A percentile compares a stretch with the other conserved stretches of the same genome.
phyloP scores from a whole-genome alignment of 2,888 invertebrate genomes.

The Polyommatus icarus region DNA sequence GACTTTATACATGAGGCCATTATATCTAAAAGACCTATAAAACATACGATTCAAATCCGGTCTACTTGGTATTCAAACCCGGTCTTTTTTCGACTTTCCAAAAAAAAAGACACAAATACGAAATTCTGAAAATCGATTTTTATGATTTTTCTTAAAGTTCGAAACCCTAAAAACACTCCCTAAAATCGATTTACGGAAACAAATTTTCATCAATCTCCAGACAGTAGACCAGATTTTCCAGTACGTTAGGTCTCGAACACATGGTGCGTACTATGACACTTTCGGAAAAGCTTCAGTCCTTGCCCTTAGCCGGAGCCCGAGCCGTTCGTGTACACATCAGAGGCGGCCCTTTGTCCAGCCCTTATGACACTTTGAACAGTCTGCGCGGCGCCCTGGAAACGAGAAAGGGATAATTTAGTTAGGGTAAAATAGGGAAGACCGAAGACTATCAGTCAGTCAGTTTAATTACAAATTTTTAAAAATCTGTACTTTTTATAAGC shows the following conservation, averaged over 20 bases:
- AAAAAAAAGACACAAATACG: background rate
- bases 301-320: slow-evolving; percentile 62
- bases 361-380: slow-evolving; percentile 84
- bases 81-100: background rate
- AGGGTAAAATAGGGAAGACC: background rate
- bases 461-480: too few relatives aligned
- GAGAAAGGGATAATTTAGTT: background rate
- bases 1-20: slow-evolving; percentile 1
- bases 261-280: slow-evolving; percentile 77
- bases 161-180: background rate
- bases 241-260: slow-evolving; percentile 75
- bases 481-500: too few relatives aligned
- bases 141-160: background rate
- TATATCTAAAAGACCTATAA: background rate
- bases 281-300: slow-evolving; percentile 73
- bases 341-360: slow-evolving; percentile 76
- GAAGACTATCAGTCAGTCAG: too few relatives aligned
- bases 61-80: background rate
- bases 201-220: background rate
- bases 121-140: background rate
- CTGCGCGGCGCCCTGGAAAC: slow-evolving; percentile 85
- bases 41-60: background rate
- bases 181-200: background rate
- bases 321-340: slow-evolving; percentile 72
- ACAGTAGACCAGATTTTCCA: background rate